phyloP scores from a whole-genome alignment of 2,888 invertebrate genomes.

The Drosophila rellima region DNA sequence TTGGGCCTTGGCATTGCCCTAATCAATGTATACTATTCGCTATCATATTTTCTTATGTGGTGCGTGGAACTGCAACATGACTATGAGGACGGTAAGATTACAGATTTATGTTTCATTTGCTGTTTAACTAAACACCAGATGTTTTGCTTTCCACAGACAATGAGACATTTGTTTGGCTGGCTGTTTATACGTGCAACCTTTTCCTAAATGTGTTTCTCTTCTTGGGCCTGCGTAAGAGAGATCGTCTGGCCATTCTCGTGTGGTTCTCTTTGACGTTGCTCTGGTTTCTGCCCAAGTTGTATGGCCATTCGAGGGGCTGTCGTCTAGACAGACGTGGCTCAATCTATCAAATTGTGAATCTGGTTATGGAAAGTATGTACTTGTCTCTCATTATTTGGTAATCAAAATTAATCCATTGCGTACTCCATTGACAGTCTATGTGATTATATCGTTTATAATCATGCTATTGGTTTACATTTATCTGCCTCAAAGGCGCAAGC shows the following conservation, averaged over 20 bases:
- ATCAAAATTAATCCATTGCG: conserved; percentile 1
- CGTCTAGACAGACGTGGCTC: conserved; percentile 44
- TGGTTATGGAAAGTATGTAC: conserved; percentile 44
- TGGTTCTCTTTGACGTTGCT: conserved; percentile 52
- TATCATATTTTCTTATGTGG: conserved; percentile 55
- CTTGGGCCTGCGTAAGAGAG: conserved; percentile 56
- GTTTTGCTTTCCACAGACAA: conserved; percentile 31
- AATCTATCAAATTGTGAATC: conserved; percentile 40
- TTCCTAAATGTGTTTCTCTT: conserved; percentile 56
- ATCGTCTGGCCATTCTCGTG: conserved; percentile 43
- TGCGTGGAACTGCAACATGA: conserved; percentile 43
- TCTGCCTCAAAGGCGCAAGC: conserved; percentile 15
- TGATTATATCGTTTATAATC: conserved; percentile 42
- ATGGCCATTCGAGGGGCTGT: conserved; percentile 37
- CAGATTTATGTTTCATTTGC: conserved; percentile 17
- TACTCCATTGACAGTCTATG: conserved; percentile 30
- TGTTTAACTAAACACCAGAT: conserved; percentile 23
- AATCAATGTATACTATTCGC: conserved; percentile 55
- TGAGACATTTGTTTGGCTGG: conserved; percentile 49
- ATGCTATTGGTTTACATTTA: conserved; percentile 32
- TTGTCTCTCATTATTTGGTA: not conserved
- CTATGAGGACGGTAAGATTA: conserved; percentile 31
- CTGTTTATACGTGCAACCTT: conserved; percentile 45
- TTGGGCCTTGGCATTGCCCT: conserved; percentile 52
- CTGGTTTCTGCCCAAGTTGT: conserved; percentile 51